These are phyloP conservation scores for Bicyclus anynana DNA, from an alignment of 1,140 invertebrate species.

Conservation along the genomic window DNA sequence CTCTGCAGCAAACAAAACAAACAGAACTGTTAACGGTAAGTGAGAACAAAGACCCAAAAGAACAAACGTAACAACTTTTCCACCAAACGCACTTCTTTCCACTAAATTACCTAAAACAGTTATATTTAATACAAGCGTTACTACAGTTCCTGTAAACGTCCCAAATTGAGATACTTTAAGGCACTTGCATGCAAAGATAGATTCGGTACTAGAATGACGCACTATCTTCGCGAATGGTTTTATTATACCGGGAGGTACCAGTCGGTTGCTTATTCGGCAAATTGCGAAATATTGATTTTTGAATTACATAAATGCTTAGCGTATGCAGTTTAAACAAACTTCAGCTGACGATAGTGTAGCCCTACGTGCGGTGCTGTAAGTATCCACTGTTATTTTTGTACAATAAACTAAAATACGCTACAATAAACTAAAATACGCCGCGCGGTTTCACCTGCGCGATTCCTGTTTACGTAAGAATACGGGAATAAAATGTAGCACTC, in stretches of 20 bases:
- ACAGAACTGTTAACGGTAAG: not conserved
- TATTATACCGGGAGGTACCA: not conserved
- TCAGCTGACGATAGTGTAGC: not conserved
- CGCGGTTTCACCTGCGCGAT: no score
- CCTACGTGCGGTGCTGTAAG: no score
- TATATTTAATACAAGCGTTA: not conserved
- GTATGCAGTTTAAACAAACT: not conserved
- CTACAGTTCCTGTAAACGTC: not conserved
- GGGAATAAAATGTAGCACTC: no score
- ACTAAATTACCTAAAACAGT: not conserved
- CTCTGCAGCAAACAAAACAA: not conserved
- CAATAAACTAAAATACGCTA: no score
- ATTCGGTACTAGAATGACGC: not conserved
- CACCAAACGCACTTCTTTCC: not conserved
- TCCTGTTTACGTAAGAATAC: no score
- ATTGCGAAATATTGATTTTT: constrained; percentile 1
- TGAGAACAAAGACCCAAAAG: not conserved
- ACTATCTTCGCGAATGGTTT: not conserved
- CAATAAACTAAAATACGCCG: no score
- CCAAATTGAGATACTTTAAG: not conserved
- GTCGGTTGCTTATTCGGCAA: not conserved
- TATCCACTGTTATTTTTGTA: no score
- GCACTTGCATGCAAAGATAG: not conserved
- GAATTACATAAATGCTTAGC: not conserved
- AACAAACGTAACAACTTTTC: no score